phyloP scores from a whole-genome alignment of 1,140 invertebrate genomes.

The Apis laboriosa region DNA sequence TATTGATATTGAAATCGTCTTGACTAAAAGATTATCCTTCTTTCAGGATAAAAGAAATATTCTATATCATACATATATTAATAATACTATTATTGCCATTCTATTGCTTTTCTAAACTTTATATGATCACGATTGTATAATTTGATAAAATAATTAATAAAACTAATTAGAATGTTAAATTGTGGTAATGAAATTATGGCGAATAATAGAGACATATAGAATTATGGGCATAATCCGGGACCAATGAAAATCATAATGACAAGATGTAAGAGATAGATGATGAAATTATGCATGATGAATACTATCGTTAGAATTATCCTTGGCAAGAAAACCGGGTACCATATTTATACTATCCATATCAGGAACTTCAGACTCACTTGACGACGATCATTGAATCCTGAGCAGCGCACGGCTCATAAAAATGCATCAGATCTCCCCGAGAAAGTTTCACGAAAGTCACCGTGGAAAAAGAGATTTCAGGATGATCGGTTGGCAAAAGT shows the following conservation, averaged over 20 bases:
- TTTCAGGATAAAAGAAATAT: no score
- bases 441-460: constrained; percentile 42
- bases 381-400: constrained; percentile 8
- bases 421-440: constrained; percentile 26
- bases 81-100: no score
- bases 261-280: not conserved
- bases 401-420: constrained; percentile 24
- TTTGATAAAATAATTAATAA: not conserved
- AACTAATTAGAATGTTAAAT: not conserved
- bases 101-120: no score
- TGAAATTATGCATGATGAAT: constrained; percentile 1
- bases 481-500: constrained; percentile 18
- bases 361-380: constrained; percentile 5
- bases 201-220: not conserved
- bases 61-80: no score
- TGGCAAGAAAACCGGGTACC: not conserved
- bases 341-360: not conserved
- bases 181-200: not conserved
- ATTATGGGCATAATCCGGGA: no score
- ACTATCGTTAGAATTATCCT: not conserved
- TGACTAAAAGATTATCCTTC: no score
- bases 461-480: constrained; percentile 36
- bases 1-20: no score
- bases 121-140: no score
- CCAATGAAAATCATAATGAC: no score